Percentiles rank a stretch among this genome's conserved stretches.
Conservation (phyloP, 92 coral and sea anemone genomes). For the Desmophyllum pertusum region DNA sequence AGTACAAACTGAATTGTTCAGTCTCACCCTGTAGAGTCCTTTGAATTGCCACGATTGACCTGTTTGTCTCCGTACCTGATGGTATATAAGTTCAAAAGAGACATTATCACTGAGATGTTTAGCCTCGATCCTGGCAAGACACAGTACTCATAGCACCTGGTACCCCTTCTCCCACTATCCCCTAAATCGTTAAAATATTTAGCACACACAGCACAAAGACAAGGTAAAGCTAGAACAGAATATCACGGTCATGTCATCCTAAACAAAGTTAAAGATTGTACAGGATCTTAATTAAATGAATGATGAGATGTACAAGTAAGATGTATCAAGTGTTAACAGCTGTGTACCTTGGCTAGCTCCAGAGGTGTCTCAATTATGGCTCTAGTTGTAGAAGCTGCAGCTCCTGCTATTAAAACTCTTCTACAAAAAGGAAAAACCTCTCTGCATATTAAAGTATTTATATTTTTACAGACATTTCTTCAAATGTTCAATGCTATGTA, state of each 20-base stretch:
- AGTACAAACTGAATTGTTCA: background rate
- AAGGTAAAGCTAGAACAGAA: background rate
- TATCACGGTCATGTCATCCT: background rate
- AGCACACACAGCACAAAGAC: background rate
- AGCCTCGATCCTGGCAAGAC: too few relatives aligned
- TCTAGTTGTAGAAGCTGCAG: conserved; percentile 79
- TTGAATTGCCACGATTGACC: conserved; percentile 86
- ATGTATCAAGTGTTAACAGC: too few relatives aligned
- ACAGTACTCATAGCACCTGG: too few relatives aligned
- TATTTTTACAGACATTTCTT: too few relatives aligned
- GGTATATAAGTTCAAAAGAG: background rate
- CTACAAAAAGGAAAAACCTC: conserved; percentile 26
- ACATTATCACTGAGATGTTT: too few relatives aligned
- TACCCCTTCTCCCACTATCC: too few relatives aligned
- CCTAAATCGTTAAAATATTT: too few relatives aligned
- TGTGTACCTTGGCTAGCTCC: conserved; percentile 85
- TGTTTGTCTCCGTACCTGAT: conserved; percentile 80
- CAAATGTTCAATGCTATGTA: background rate
- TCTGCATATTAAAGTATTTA: background rate
- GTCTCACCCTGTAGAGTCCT: conserved; percentile 75
- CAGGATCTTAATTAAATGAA: too few relatives aligned
- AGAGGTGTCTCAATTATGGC: conserved; percentile 91
- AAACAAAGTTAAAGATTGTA: too few relatives aligned
- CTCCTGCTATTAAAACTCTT: conserved; percentile 84
- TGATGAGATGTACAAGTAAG: too few relatives aligned